A percentile compares a stretch with the other conserved stretches of the same genome.
Evolutionary conservation across 2,113 vertebrate species (phyloP).

Genomic region (Proteles cristata): DNA sequence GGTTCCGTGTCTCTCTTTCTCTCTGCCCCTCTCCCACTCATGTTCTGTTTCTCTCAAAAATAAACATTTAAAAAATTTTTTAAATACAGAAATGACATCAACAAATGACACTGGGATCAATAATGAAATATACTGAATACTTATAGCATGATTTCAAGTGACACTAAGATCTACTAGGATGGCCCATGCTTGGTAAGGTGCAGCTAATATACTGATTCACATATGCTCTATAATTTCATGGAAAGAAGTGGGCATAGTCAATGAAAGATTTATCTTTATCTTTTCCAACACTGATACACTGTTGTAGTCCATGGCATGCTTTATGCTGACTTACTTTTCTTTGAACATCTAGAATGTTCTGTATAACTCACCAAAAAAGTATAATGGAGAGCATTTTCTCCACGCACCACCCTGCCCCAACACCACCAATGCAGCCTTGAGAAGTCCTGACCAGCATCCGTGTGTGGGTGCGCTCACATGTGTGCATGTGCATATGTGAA

Average conservation of each 20-base stretch:
- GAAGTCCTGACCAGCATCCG: background rate
- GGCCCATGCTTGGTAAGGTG: background rate
- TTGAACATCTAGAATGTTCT: background rate
- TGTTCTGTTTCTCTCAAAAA: no score
- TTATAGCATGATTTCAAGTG: background rate
- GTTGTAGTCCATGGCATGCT: background rate
- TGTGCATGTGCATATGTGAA: background rate
- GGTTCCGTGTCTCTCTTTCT: no score
- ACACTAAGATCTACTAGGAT: background rate
- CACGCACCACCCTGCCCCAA: background rate
- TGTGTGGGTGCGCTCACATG: background rate
- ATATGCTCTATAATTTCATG: background rate
- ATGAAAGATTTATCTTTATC: background rate
- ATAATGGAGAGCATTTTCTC: background rate
- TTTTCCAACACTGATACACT: background rate
- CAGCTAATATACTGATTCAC: background rate
- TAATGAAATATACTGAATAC: background rate
- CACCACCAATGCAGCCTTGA: background rate
- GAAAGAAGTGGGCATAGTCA: background rate
- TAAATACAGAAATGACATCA: no score
- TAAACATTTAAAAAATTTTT: no score
- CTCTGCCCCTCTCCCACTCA: no score
- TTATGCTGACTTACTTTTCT: background rate
- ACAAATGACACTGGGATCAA: no score
- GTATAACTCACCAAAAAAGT: background rate